These are phyloP conservation scores for Platyura marginata DNA, from an alignment of 1,140 invertebrate genomes.

Conservation along the genomic window DNA sequence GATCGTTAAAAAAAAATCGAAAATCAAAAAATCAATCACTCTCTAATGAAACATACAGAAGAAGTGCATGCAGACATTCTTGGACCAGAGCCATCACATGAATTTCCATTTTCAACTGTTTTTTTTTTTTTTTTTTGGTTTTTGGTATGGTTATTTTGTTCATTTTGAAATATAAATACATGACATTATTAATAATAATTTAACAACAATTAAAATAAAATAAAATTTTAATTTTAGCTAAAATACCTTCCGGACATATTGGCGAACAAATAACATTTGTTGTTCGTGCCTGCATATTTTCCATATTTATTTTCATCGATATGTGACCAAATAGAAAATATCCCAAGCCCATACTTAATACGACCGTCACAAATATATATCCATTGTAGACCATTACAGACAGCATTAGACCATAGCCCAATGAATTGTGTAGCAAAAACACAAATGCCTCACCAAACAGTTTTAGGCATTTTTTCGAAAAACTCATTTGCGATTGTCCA, in stretches of 20 bases:
- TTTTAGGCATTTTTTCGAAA: background rate
- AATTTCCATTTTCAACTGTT: too few relatives aligned
- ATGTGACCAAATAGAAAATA: constrained; percentile 34
- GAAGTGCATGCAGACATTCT: too few relatives aligned
- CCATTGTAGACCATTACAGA: constrained; percentile 67
- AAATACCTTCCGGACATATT: constrained; percentile 11
- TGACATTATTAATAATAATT: too few relatives aligned
- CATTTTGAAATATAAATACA: too few relatives aligned
- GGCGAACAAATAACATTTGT: constrained; percentile 18
- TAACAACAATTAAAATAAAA: too few relatives aligned
- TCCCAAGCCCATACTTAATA: constrained; percentile 46
- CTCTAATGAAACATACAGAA: too few relatives aligned
- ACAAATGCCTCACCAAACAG: constrained; percentile 12
- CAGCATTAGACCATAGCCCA: constrained; percentile 63
- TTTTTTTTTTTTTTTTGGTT: too few relatives aligned
- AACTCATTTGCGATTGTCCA: background rate
- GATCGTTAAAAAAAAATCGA: too few relatives aligned
- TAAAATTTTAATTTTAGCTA: too few relatives aligned
- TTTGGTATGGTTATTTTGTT: too few relatives aligned
- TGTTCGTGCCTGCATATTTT: constrained; percentile 20
- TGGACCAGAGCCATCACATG: too few relatives aligned
- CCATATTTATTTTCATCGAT: constrained; percentile 23
- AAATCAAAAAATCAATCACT: too few relatives aligned
- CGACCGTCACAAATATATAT: constrained; percentile 50
- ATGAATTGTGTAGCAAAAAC: constrained; percentile 16